Evolutionary conservation across 1,140 invertebrate genomes (phyloP), one percentile per base, ranked within the genome.

Genomic region (Samia ricini): DNA sequence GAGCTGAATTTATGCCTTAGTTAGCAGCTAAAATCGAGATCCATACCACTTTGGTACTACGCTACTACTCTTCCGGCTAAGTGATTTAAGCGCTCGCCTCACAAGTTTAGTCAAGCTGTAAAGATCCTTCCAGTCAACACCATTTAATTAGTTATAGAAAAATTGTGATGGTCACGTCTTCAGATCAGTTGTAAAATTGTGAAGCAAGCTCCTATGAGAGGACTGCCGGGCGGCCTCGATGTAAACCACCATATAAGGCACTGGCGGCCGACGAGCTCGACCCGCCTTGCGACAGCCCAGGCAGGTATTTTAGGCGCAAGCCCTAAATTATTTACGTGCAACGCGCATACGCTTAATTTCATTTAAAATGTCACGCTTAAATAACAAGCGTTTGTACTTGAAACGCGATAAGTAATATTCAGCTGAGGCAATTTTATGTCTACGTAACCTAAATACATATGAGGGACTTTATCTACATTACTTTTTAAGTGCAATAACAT

Each of bases 231-330:
- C 68, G 74, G 71, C 80, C 80, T 84, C 84, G 77, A 64, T 71
- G 73, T 65, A 52, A 5, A 57, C 54, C 36, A 54, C 83, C 83
- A 71, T 85, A 84, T 84, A 85, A 63, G 84, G 84, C 59, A 26
- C 63, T 82, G 76, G 68, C 75, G 77, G 79, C 64, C 83, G 51
- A 76, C 81, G 61, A 74, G 76, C 72, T 74, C 51, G 52, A 21
- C 33, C 59, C 69, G 56, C 63, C 76, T 83, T 80, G 69, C 77
- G 66, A 79, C 76, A 75, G 61, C 63, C 64, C 66, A 29, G 51
- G 58, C 72, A 73, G 67, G 64, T 71, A 76, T 76, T 73, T 74
- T 72, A 74, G 75, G 63, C 66, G 51, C 66, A 69, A 69, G 69
- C 73, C 73, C 76, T 76, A 76, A 74, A 78, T 76, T 78, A 68